Evolutionary conservation across 2,797 vertebrate genomes (phyloP), one percentile per base, ranked within the genome.

Genomic region (Sardinella longiceps): DNA sequence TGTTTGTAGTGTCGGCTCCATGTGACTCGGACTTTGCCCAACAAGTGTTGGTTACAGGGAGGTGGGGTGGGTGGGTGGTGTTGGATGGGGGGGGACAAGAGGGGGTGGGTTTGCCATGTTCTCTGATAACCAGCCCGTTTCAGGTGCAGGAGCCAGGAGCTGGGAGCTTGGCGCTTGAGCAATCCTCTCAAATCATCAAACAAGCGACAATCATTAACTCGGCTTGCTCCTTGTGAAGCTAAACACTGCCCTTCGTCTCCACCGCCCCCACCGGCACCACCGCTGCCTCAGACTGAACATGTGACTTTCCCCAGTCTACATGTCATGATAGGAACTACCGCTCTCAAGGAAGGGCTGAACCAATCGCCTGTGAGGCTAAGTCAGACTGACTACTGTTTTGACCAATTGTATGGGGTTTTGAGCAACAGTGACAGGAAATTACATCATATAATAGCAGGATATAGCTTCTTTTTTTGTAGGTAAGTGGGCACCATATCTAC

Each of bases 191-290:
- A 95, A 94, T 94, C 94, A 95, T 94, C 70, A 94, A 94, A 95
- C 90, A 91, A 89, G 85, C 87, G 80, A 86, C 92, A 95, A 95
- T 95, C 85, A 95, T 95, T 95, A 95, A 95, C 94, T 88, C 70
- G 11, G 82, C 88, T 91, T 39, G 15, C 30, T 37, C 66, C 33
- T 74, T 74, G 15, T 74, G 33, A 2, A 74, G 33, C 15, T 33
- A 39, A 37, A 53, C 51, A 53, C 51, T 23, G 20, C 18, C 66
- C 66, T 30, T 33, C 18, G 0, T 33, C 90, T 91, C 86, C 56
- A 87, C 28, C n/a, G 43, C 74, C 82, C 86, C 18, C 1, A 88
- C 91, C 89, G 89, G 88, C 88, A 84, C 82, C 85, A n/a, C 87
- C 82, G 4, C 9, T 25, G 63, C 12, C 66, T 74, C 33, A 20